phyloP scores from a whole-genome alignment of 1,140 invertebrate species.

The Oncopeltus fasciatus region DNA sequence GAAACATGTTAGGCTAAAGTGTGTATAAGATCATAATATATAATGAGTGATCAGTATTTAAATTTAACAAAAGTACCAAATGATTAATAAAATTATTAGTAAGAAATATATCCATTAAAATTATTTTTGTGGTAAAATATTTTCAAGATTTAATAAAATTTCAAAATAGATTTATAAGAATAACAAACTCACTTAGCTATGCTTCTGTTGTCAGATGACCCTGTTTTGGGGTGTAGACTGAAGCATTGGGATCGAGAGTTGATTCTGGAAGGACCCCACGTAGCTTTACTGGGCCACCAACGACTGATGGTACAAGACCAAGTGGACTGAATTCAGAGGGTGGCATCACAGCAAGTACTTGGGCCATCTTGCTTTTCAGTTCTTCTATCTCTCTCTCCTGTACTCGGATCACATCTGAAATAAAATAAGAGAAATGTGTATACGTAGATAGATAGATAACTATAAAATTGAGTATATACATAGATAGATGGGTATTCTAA shows the following conservation, averaged over 20 bases:
- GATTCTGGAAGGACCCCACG: conserved; percentile 30
- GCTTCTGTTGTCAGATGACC: conserved; percentile 17
- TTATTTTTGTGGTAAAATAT: too few relatives aligned
- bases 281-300: conserved; percentile 14
- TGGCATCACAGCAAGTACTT: conserved; percentile 84
- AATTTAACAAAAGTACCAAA: neutral
- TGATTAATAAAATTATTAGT: neutral
- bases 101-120: too few relatives aligned
- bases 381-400: conserved; percentile 84
- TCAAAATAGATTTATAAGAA: neutral
- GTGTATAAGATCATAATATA: too few relatives aligned
- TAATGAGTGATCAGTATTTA: too few relatives aligned
- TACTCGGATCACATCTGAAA: conserved; percentile 53
- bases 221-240: conserved; percentile 72
- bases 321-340: conserved; percentile 31
- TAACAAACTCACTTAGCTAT: conserved; percentile 8
- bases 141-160: neutral
- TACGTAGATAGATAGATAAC: too few relatives aligned
- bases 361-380: conserved; percentile 76
- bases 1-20: too few relatives aligned
- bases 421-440: too few relatives aligned
- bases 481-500: too few relatives aligned
- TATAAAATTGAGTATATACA: too few relatives aligned
- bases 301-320: conserved; percentile 24
- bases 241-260: conserved; percentile 78